Percentiles rank a stretch among this genome's conserved stretches.
Conservation (phyloP, 1,140 invertebrate genomes). For the Ctenoplectra terminalis region DNA sequence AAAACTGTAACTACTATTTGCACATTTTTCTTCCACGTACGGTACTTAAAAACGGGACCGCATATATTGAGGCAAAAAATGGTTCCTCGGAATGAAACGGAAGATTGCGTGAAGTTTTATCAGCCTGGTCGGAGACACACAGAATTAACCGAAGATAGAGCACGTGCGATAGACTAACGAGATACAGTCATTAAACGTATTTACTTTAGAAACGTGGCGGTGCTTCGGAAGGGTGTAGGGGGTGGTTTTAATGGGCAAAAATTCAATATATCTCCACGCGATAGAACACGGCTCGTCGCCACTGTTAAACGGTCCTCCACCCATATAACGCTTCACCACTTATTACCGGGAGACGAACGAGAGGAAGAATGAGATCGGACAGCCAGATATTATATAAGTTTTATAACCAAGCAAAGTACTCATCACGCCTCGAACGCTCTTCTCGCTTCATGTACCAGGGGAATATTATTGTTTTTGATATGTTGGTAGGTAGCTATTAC, state of each 20-base stretch:
- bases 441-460: background rate
- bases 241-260: slow-evolving; percentile 72
- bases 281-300: slow-evolving; percentile 78
- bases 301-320: slow-evolving; percentile 76
- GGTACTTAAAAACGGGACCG: background rate
- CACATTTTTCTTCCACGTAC: too few relatives aligned
- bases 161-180: slow-evolving; percentile 76
- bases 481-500: background rate
- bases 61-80: background rate
- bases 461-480: slow-evolving; percentile 49
- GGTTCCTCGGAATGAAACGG: slow-evolving; percentile 10
- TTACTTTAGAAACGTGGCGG: slow-evolving; percentile 73
- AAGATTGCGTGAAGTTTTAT: slow-evolving; percentile 34
- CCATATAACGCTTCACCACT: slow-evolving; percentile 66
- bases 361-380: slow-evolving; percentile 64
- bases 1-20: background rate
- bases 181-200: slow-evolving; percentile 79
- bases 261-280: slow-evolving; percentile 78
- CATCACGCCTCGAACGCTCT: slow-evolving; percentile 38
- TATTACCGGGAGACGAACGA: slow-evolving; percentile 67
- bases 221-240: slow-evolving; percentile 27
- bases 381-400: slow-evolving; percentile 70
- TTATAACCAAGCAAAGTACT: slow-evolving; percentile 60
- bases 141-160: slow-evolving; percentile 59
- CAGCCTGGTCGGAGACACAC: slow-evolving; percentile 26